Evolutionary conservation across 2,888 invertebrate species (phyloP).

Genomic region (Limnephilus auricula): DNA sequence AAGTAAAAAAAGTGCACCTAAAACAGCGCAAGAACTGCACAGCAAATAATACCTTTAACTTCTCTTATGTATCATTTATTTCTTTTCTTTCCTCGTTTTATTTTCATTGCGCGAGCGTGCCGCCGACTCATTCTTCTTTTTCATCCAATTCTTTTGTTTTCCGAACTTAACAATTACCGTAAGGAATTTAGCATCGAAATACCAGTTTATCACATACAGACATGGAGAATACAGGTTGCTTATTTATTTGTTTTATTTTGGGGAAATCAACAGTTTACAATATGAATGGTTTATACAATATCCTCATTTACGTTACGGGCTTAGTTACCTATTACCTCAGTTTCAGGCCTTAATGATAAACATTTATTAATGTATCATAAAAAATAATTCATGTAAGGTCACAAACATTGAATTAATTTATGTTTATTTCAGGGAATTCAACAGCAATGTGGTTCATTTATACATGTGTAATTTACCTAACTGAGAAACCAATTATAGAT

Average conservation of each 20-base stretch:
- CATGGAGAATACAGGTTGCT: not conserved
- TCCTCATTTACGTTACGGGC: too few species aligned
- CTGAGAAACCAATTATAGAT: too few species aligned
- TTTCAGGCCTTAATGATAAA: too few species aligned
- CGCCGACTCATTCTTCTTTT: constrained; percentile 69
- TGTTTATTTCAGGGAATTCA: too few species aligned
- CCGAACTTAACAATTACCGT: constrained; percentile 64
- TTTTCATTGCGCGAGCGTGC: constrained; percentile 69
- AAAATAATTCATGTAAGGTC: too few species aligned
- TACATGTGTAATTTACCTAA: too few species aligned
- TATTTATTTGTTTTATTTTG: not conserved
- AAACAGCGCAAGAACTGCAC: not conserved
- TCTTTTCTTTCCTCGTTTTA: constrained; percentile 13
- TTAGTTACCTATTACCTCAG: too few species aligned
- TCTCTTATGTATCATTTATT: constrained; percentile 19
- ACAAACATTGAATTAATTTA: too few species aligned
- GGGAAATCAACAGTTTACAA: not conserved
- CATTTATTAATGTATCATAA: too few species aligned
- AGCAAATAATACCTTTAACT: not conserved
- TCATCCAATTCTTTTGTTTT: constrained; percentile 68
- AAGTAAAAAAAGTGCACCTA: not conserved
- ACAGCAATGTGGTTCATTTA: too few species aligned
- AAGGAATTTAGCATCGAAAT: constrained; percentile 65
- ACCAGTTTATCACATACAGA: constrained; percentile 51
- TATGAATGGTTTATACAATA: too few species aligned